Base-by-base conservation (phyloP, 1,140 invertebrate species). In the Euwallacea similis region DNA sequence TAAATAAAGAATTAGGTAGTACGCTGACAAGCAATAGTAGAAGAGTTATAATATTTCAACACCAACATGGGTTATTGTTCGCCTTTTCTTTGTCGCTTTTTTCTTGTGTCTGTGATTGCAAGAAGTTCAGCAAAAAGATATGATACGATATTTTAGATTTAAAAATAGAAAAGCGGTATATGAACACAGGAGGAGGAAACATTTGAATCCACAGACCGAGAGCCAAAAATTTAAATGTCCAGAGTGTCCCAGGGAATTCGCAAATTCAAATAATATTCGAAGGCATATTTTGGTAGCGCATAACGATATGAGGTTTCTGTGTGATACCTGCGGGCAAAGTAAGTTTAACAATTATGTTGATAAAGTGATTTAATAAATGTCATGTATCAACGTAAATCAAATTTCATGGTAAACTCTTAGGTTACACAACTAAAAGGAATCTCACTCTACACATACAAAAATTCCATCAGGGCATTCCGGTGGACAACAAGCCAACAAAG, bases 241-340 rank as follows among this genome's bases (percentile, higher is more conserved):
- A 0, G 55, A 71, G n/a, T 71, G 69, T 50, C 56, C 69, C 2
- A 71, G 55, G 21, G 69, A 71, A 43, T 71, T 71, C 53, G 43
- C 62, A 1, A 71, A 65, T 43, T 10, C 42, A 3, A 46, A 66
- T 43, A 66, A 66, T 43, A 65, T 71, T 43, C 62, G 16, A 50
- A 44, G 69, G 42, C 69, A 71, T 43, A 66, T 59, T 16, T 13
- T 66, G 53, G 61, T 65, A 1, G 53, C 53, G 21, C 69, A 71
- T 47, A 58, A 66, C 54, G 61, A 65, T n/a, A 6, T 65, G 7
- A 46, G 69, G 7, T 71, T 59, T 66, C 41, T 71, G 15, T 71
- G 69, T 21, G 62, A 71, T 41, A 71, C 69, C 44, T 71, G 69
- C 50, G 69, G 69, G 8, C 69, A 71, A 66, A 71, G 69, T 71